phyloP scores from a whole-genome alignment of 2,888 invertebrate species.

The Hirtodrosophila duncani region DNA sequence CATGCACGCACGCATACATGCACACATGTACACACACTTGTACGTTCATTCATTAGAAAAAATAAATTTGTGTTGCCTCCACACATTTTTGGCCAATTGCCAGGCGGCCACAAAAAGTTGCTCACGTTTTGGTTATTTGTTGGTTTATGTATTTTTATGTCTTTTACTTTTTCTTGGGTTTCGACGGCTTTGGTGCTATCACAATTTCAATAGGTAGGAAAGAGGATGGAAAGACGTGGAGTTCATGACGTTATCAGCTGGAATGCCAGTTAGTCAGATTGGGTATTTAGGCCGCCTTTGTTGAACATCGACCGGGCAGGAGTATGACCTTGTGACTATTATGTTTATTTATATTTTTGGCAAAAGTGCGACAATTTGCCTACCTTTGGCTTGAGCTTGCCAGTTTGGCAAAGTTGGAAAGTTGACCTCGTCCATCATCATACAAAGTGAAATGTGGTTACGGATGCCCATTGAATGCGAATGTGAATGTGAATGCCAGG shows the following conservation, averaged over 20 bases:
- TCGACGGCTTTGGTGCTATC: constrained; percentile 15
- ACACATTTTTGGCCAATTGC: constrained; percentile 47
- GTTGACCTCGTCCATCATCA: no score
- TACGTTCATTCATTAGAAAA: constrained; percentile 53
- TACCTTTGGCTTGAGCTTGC: constrained; percentile 11
- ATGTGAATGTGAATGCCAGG: constrained; percentile 39
- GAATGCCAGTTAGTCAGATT: constrained; percentile 8
- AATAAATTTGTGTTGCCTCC: constrained; percentile 48
- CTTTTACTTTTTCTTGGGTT: neutral
- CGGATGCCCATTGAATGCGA: constrained; percentile 42
- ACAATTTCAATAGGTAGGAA: constrained; percentile 24
- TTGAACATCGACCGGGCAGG: no score
- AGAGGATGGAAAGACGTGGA: no score
- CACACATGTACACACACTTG: constrained; percentile 14
- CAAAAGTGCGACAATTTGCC: no score
- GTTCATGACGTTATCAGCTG: constrained; percentile 34
- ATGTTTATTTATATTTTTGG: no score
- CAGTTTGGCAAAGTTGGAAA: constrained; percentile 55
- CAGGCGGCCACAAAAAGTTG: constrained; percentile 31
- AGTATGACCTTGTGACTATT: no score
- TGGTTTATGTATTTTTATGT: constrained; percentile 1
- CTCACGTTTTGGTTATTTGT: constrained; percentile 44
- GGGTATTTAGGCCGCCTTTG: no score
- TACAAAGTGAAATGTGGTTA: constrained; percentile 12
- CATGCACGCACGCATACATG: neutral